Conservation (phyloP, 2,113 vertebrate species). For the Notarius lentiginosus region DNA sequence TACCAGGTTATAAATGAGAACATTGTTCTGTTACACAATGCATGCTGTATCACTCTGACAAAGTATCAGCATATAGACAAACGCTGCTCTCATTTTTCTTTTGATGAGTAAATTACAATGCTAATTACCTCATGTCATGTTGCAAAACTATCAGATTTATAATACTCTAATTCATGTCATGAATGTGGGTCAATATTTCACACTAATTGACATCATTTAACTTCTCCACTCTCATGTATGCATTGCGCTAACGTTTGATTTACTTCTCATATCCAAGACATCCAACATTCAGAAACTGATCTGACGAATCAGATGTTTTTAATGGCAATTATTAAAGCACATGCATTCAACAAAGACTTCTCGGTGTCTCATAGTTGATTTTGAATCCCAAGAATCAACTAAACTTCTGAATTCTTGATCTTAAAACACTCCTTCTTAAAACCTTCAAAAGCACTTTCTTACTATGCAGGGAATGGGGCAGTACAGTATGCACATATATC, state of each 20-base stretch:
- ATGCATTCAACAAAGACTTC: background rate
- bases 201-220: background rate
- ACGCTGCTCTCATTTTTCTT: conserved; percentile 8
- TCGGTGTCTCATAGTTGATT: background rate
- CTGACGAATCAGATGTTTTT: background rate
- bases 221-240: conserved; percentile 1
- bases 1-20: background rate
- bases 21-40: background rate
- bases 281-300: background rate
- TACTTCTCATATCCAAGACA: background rate
- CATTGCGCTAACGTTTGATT: background rate
- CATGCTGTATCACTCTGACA: conserved; percentile 18
- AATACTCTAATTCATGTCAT: background rate
- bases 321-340: background rate
- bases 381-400: background rate
- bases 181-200: conserved; percentile 20
- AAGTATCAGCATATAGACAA: background rate
- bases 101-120: background rate
- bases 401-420: background rate
- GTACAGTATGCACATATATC: too few relatives aligned
- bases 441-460: too few relatives aligned
- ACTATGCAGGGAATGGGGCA: too few relatives aligned
- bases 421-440: background rate
- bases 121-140: background rate
- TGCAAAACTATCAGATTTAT: conserved; percentile 8